Base-by-base conservation (phyloP, 2,113 vertebrate species). In the Carollia perspicillata region DNA sequence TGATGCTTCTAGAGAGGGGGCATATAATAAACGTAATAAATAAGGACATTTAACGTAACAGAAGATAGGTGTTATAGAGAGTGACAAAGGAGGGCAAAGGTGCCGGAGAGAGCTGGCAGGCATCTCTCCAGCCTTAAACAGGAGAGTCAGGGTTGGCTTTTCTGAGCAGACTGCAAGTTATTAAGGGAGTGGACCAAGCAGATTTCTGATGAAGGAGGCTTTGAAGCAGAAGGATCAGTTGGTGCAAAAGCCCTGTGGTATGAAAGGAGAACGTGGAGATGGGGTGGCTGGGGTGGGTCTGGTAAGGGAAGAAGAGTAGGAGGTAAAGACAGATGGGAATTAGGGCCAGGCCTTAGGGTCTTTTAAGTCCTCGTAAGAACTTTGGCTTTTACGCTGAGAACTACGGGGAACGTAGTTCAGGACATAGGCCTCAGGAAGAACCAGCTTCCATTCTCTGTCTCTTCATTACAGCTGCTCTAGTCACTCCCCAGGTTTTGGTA, bases 261-360 rank as follows among this genome's bases (percentile, higher is more conserved):
- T 77, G 74, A 80, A 28, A 18, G 30, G 37, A 9, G 26, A 75
- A 72, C 3, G 49, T 51, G 12, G 37, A 60, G 40, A 53, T 3
- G 13, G 33, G 18, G 3, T 44, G 78, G 30, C 63, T 16, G 35
- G 40, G 71, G 60, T 33, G n/a, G 44, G 20, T 1, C 12, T 18
- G 37, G 3, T n/a, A 11, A 8, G 0, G 26, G 22, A 2, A 53
- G 7, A 9, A 4, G 9, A 20, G 9, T 6, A 40, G 33, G 40
- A 69, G 17, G 53, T 12, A 2, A 79, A 51, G 53, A 9, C 1
- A 28, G 33, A 8, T 63, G 37, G 37, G 22, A n/a, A 17, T 18
- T 2, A 77, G 6, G 47, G 30, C 16, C 33, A 69, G 60, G 28
- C 9, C 4, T 0, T 1, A 47, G 53, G 16, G 9, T 72, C 28